Conservation (phyloP, 2,797 vertebrate species). For the Capromys pilorides region DNA sequence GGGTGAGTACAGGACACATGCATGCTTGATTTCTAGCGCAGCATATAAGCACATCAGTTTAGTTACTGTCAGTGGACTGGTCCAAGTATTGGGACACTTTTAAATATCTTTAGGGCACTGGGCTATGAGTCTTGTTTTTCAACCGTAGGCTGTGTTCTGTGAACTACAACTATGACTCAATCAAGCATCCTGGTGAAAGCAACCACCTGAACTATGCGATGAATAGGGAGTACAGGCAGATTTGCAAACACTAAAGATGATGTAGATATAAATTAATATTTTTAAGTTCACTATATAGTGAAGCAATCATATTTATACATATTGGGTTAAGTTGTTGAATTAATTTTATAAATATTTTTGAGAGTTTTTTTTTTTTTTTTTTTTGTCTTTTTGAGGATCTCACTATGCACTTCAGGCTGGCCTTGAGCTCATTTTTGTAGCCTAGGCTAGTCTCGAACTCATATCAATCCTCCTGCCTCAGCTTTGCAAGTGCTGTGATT, state of each 20-base stretch:
- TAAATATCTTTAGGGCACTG: background rate
- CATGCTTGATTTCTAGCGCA: background rate
- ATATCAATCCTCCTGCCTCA: no score
- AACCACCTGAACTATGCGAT: background rate
- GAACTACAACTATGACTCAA: background rate
- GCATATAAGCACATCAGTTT: background rate
- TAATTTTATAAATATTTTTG: slow-evolving; percentile 11
- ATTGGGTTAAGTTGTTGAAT: background rate
- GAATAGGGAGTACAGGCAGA: background rate
- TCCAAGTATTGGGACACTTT: background rate
- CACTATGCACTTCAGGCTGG: no score
- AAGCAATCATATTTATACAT: background rate
- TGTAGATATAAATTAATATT: background rate
- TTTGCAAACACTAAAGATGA: background rate
- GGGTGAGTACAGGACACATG: background rate
- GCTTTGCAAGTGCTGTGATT: no score
- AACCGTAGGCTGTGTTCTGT: background rate
- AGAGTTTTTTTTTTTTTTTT: background rate
- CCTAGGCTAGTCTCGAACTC: no score
- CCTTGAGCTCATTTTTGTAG: no score
- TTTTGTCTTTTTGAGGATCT: no score
- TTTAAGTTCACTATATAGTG: background rate
- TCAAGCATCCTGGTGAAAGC: background rate
- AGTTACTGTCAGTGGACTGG: background rate
- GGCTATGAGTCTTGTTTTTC: background rate